Percentiles rank a stretch among this genome's conserved stretches.
These are phyloP conservation scores for Spodoptera frugiperda DNA, from an alignment of 1,140 invertebrate genomes.

Conservation along the genomic window DNA sequence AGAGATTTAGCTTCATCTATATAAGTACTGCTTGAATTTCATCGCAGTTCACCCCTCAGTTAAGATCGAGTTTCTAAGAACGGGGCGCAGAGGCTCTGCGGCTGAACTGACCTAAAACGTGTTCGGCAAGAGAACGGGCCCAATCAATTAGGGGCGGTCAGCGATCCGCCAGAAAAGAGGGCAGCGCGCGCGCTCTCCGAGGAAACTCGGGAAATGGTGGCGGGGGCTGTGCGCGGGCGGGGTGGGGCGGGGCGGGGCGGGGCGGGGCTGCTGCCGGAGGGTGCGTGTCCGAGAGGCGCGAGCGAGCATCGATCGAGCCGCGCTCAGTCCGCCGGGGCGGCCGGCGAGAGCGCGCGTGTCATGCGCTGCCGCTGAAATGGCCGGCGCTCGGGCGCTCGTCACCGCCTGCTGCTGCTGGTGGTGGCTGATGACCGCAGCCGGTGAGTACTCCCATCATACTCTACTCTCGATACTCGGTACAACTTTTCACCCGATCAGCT, in stretches of 20 bases:
- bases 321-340: constrained; percentile 84
- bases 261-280: constrained; percentile 60
- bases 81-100: constrained; percentile 73
- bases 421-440: constrained; percentile 84
- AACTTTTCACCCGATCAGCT: constrained; percentile 61
- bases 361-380: constrained; percentile 85
- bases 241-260: constrained; percentile 53
- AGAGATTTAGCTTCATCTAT: no score
- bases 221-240: constrained; percentile 48
- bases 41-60: neutral
- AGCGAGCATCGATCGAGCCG: constrained; percentile 81
- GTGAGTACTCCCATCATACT: constrained; percentile 71
- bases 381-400: constrained; percentile 85
- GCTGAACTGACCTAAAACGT: constrained; percentile 83
- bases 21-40: no score
- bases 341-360: constrained; percentile 83
- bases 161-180: constrained; percentile 82
- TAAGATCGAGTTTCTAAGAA: constrained; percentile 4
- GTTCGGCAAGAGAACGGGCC: constrained; percentile 82
- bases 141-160: constrained; percentile 86
- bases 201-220: constrained; percentile 80
- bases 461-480: neutral
- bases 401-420: constrained; percentile 84
- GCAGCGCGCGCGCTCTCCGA: constrained; percentile 82
- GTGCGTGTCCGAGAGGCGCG: constrained; percentile 74